Evolutionary conservation across 2,888 invertebrate genomes (phyloP).

Genomic region (Rotaria magnacalcarata): DNA sequence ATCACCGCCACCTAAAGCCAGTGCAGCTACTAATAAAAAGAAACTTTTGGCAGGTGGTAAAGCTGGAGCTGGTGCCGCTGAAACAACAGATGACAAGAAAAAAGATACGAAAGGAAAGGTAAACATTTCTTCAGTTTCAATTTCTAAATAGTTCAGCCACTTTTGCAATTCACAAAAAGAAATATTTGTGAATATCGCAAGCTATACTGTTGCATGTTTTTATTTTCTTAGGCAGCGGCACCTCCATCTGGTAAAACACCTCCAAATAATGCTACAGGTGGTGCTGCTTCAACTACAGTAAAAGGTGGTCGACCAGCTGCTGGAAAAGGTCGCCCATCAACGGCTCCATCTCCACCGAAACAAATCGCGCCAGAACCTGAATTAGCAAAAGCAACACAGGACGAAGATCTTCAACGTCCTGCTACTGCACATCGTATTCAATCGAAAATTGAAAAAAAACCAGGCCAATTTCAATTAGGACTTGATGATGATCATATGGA

Average conservation of each 20-base stretch:
- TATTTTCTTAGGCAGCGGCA: neutral
- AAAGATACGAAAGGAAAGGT: slow-evolving; percentile 37
- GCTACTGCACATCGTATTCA: neutral
- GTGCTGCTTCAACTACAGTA: neutral
- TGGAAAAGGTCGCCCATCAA: slow-evolving; percentile 47
- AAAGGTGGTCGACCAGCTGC: slow-evolving; percentile 32
- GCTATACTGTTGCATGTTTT: neutral
- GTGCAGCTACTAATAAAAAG: neutral
- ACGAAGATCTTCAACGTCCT: neutral
- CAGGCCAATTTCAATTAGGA: neutral
- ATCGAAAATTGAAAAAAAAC: slow-evolving; percentile 27
- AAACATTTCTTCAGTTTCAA: neutral
- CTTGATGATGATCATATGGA: slow-evolving; percentile 23
- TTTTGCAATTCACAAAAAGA: too few species aligned
- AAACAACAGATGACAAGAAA: slow-evolving; percentile 32
- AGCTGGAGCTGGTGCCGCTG: slow-evolving; percentile 47
- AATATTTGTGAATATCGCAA: too few species aligned
- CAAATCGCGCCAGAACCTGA: slow-evolving; percentile 46
- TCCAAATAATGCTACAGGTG: neutral
- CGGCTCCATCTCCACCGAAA: slow-evolving; percentile 49
- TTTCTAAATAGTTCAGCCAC: too few species aligned
- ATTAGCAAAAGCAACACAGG: neutral
- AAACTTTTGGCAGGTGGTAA: neutral
- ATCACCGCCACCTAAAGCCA: neutral
- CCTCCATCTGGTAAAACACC: neutral